Conservation (phyloP, 2,888 invertebrate genomes). For the Tetragonisca angustula region DNA sequence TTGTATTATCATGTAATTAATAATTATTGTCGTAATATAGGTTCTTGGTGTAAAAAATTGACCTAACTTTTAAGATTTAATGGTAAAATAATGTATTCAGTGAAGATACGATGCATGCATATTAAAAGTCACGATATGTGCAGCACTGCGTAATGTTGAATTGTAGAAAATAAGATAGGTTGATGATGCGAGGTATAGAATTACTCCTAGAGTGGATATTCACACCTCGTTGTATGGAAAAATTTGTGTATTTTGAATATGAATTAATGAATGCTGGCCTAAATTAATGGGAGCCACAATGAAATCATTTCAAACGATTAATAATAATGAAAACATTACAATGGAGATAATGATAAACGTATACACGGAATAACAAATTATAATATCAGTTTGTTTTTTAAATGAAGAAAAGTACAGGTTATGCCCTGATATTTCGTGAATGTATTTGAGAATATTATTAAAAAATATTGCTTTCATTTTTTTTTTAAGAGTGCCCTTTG, state of each 20-base stretch:
- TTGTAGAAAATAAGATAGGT: constrained; percentile 67
- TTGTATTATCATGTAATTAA: constrained; percentile 83
- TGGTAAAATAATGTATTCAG: constrained; percentile 76
- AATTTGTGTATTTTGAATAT: constrained; percentile 77
- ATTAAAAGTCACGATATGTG: constrained; percentile 65
- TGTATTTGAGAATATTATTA: constrained; percentile 79
- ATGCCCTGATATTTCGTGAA: constrained; percentile 66
- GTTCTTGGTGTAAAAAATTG: constrained; percentile 82
- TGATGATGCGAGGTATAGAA: constrained; percentile 68
- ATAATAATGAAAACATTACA: constrained; percentile 60
- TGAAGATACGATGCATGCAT: constrained; percentile 69
- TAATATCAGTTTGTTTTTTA: constrained; percentile 57
- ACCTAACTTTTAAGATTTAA: constrained; percentile 80
- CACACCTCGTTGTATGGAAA: constrained; percentile 62
- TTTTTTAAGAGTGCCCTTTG: constrained; percentile 71
- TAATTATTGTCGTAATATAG: constrained; percentile 83
- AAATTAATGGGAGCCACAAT: constrained; percentile 68
- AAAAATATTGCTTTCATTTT: constrained; percentile 81
- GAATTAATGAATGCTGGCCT: constrained; percentile 76
- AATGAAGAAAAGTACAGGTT: constrained; percentile 50
- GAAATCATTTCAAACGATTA: constrained; percentile 48
- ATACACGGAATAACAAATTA: constrained; percentile 60
- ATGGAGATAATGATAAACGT: constrained; percentile 42
- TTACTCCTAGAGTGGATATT: constrained; percentile 34
- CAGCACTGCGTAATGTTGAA: constrained; percentile 65